Evolutionary conservation across 30 jellyfish, hydroid and myxozoan species (phyloP), one percentile per base, ranked within the genome.

Genomic region (Clytia hemisphaerica): DNA sequence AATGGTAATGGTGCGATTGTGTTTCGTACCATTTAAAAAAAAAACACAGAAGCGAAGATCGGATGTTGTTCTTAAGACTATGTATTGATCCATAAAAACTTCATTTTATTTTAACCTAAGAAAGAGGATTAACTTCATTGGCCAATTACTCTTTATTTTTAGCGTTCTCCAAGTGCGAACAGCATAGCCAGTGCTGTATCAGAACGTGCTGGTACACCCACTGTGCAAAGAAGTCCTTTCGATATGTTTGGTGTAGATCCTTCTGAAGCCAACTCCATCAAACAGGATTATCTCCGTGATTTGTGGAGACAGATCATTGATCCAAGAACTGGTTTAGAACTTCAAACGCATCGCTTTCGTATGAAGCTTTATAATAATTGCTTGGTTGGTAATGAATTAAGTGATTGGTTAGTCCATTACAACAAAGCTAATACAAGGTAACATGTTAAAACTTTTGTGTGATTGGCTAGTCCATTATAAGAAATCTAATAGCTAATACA

Each of bases 231-330:
- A 29, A 62, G 53, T 67, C 92, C 91, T 2, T 88, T 88, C 67
- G 97, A 88, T 79, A 94, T 94, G 6, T 88, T 88, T 79, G 97
- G 97, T 15, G 97, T 88, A 32, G 77, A 94, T 25, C 97, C 97
- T 9, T 70, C 74, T 28, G 97, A 88, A 62, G 97, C 97, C 0
- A 88, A 73, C 32, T 73, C 67, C 51, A 88, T 88, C 27, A 88
- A 88, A 54, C 97, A 79, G 93, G 78, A 65, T 65, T 65, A 88
- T 31, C 61, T 88, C 45, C 47, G 94, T 42, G 94, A 88, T 37
- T 82, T 88, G 26, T 88, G 97, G 97, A 50, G 91, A 12, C 92
- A 88, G 58, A 80, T 88, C 10, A 70, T 88, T 15, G 94, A 88
- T 65, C 74, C 94, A n/a, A 62, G 76, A 62, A 67, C 92, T 15